These are phyloP conservation scores for Anser brachyrhynchus DNA, from an alignment of 2,113 vertebrate genomes.

Conservation along the genomic window DNA sequence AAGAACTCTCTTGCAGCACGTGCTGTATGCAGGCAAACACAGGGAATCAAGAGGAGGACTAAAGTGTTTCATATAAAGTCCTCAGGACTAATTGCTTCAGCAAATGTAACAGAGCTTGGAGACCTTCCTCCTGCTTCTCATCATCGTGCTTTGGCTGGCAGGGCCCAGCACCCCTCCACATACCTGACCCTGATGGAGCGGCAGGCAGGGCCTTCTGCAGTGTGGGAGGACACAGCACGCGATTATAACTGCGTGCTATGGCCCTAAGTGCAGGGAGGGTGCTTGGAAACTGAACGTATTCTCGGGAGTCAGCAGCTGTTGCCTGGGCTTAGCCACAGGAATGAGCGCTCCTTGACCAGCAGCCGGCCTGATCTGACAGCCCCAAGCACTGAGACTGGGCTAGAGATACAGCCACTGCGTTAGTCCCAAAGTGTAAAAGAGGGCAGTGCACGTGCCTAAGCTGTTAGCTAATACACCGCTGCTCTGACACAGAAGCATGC, in stretches of 20 bases:
- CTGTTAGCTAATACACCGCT: neutral
- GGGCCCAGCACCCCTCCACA: neutral
- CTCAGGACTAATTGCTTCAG: neutral
- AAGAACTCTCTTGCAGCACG: neutral
- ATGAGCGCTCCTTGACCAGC: rapidly evolving
- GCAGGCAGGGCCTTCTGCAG: neutral
- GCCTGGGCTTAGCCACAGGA: neutral
- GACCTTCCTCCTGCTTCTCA: neutral
- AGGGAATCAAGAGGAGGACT: neutral
- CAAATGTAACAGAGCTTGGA: neutral
- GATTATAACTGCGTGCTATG: rapidly evolving
- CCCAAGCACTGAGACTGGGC: neutral
- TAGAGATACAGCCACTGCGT: rapidly evolving
- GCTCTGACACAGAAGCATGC: neutral
- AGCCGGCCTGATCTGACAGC: rapidly evolving
- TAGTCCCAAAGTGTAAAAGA: rapidly evolving
- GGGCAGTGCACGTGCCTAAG: neutral
- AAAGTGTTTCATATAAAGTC: neutral
- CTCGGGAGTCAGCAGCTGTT: neutral
- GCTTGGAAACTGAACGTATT: neutral
- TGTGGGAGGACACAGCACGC: rapidly evolving
- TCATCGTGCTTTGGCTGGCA: rapidly evolving
- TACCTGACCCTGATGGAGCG: rapidly evolving
- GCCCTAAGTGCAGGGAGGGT: too few relatives aligned
- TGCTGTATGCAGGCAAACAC: neutral